Evolutionary conservation across 2,797 vertebrate genomes (phyloP).

Genomic region (Urophycis tenuis): DNA sequence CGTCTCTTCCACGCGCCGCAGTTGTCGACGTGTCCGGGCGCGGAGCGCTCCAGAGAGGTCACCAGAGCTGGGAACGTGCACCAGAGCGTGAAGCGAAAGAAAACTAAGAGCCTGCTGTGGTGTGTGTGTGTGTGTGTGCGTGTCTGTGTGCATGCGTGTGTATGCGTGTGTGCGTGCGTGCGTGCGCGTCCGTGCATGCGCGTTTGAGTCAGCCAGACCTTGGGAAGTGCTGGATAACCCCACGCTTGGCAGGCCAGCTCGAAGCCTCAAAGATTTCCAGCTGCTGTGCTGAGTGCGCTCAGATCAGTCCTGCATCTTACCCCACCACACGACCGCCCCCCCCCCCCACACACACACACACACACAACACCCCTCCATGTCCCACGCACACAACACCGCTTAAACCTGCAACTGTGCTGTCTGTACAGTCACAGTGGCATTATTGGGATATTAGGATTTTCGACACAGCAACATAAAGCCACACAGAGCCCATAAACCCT

Average conservation of each 20-base stretch:
- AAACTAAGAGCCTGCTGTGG: background rate
- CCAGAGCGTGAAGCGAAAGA: conserved; percentile 16
- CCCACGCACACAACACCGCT: no score
- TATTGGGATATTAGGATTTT: no score
- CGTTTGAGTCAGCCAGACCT: conserved; percentile 32
- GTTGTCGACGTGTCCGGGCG: conserved; percentile 43
- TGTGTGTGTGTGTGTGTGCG: conserved; percentile 11
- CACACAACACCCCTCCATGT: no score
- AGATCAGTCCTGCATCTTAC: background rate
- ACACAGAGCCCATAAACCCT: background rate
- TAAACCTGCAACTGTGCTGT: no score
- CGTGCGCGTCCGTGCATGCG: conserved; percentile 11
- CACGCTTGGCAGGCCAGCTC: conserved; percentile 30
- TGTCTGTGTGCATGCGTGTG: background rate
- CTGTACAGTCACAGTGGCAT: no score
- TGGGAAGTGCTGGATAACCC: conserved; percentile 23
- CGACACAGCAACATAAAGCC: no score
- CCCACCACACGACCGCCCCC: background rate
- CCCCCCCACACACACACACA: no score
- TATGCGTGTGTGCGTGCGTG: background rate
- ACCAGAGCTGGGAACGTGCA: conserved; percentile 12
- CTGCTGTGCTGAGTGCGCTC: conserved; percentile 25
- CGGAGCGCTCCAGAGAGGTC: conserved; percentile 33
- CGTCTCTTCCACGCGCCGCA: no score
- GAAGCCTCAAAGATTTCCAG: conserved; percentile 43